Conservation (phyloP, 2,888 invertebrate genomes). For the Drosophila tanythrix region DNA sequence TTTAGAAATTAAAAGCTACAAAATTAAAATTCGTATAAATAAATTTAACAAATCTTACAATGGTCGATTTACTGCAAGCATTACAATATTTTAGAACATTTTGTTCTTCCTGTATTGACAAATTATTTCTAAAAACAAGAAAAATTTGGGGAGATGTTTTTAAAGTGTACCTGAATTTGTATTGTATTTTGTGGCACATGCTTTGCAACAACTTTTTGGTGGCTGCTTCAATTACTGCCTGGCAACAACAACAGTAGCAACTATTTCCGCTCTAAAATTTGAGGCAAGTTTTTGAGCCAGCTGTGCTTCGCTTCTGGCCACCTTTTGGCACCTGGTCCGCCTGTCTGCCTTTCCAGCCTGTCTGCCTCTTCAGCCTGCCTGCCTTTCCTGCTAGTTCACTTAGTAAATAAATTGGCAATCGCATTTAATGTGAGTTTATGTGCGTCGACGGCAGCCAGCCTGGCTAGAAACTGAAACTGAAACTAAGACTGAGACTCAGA, state of each 20-base stretch:
- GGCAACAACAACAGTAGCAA: conserved; percentile 42
- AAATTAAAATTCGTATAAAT: neutral
- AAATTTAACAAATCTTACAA: neutral
- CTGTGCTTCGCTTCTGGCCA: conserved; percentile 52
- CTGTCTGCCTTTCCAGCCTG: conserved; percentile 1
- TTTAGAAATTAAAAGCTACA: neutral
- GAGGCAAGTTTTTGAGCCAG: conserved; percentile 74
- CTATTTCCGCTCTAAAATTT: conserved; percentile 79
- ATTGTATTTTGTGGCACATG: conserved; percentile 61
- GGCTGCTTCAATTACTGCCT: conserved; percentile 70
- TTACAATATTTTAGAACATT: too few species aligned
- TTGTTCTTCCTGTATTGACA: neutral
- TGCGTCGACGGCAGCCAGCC: conserved; percentile 56
- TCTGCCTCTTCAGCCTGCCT: conserved; percentile 25
- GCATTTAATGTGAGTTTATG: conserved; percentile 81
- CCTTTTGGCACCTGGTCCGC: conserved; percentile 34
- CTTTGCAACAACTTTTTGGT: conserved; percentile 69
- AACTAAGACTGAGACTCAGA: conserved; percentile 21
- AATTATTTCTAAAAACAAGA: neutral
- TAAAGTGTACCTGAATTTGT: conserved; percentile 14
- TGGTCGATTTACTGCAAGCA: neutral
- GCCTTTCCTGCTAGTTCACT: conserved; percentile 61
- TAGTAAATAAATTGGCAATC: conserved; percentile 82
- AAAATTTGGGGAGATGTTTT: neutral
- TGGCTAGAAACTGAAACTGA: conserved; percentile 37